Percentiles rank a stretch among this genome's conserved stretches.
Evolutionary conservation across 2,888 invertebrate genomes (phyloP).

Genomic region (Dynastes tityus): DNA sequence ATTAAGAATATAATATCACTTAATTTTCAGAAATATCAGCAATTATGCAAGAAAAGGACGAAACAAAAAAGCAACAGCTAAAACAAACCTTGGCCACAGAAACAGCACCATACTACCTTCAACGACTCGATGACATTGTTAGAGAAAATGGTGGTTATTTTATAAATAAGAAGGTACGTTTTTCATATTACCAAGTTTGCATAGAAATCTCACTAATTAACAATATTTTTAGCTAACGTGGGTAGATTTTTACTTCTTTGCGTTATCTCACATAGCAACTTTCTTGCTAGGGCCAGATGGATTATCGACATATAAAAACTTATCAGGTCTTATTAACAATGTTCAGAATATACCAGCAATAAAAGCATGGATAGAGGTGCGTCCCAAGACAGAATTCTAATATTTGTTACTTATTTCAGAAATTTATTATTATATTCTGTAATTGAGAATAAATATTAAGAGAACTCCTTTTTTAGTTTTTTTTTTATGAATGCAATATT

Average conservation of each 20-base stretch:
- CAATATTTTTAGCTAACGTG: conserved; percentile 31
- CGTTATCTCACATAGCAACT: neutral
- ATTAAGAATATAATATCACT: neutral
- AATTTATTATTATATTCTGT: too few relatives aligned
- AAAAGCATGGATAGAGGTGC: conserved; percentile 1
- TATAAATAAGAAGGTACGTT: conserved; percentile 44
- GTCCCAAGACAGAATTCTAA: conserved; percentile 5
- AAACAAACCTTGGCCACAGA: conserved; percentile 34
- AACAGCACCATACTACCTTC: conserved; percentile 42
- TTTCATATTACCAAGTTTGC: neutral
- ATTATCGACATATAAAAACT: conserved; percentile 1
- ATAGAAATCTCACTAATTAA: neutral
- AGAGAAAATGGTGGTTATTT: conserved; percentile 40
- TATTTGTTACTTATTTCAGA: too few relatives aligned
- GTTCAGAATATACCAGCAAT: conserved; percentile 27
- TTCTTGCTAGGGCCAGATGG: conserved; percentile 7
- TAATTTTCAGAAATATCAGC: conserved; percentile 19
- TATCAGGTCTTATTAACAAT: conserved; percentile 9
- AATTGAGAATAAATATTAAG: too few relatives aligned
- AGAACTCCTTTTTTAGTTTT: too few relatives aligned
- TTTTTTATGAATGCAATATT: too few relatives aligned
- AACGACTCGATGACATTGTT: conserved; percentile 40
- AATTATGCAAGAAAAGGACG: conserved; percentile 30
- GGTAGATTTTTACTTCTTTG: conserved; percentile 29
- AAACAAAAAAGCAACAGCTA: conserved; percentile 6